Evolutionary conservation across 2,888 invertebrate species (phyloP), one percentile per base, ranked within the genome.

Genomic region (Pseudeuparius sepicola): DNA sequence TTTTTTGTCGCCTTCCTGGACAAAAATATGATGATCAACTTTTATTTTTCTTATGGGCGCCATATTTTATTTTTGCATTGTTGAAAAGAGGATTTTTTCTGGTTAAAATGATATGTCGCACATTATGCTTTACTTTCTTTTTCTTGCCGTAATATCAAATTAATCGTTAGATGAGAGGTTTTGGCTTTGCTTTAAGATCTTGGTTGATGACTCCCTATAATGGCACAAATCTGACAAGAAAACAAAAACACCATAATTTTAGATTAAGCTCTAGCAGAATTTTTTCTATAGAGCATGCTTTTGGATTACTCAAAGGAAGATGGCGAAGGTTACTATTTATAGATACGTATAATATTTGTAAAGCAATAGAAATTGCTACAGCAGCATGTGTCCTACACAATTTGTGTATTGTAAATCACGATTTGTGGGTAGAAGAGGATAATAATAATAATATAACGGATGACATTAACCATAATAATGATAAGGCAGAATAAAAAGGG

Each of bases 181-280:
- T 6, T 20, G 20, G 7, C 6, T 20, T 20, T 20, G 20, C 7
- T 7, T 20, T 20, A 20, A 20, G n/a, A 20, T 7, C 20, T 20
- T 20, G 20, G 20, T n/a, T 20, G n/a, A 20, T 20, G 20, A 20
- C 20, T 20, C 20, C 20, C 6, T 20, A 20, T n/a, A 20, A 20
- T 7, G 20, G 20, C 6, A 20, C 6, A 7, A 20, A 20, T n/a
- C n/a, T 20, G n/a, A 20, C 6, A 7, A 20, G 20, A 20, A n/a
- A 7, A 20, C 20, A 20, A 20, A 20, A 20, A 20, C 6, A 7
- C 20, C 20, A 20, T n/a, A 20, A 20, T 20, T 20, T 7, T n/a
- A 20, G n/a, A 20, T n/a, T 20, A 7, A 20, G 20, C 20, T 20
- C 20, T 6, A n/a, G n/a, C n/a, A 20, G 20, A n/a, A n/a, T 20